Evolutionary conservation across 1,140 invertebrate genomes (phyloP), one percentile per base, ranked within the genome.

Genomic region (Drosophila oshimai): DNA sequence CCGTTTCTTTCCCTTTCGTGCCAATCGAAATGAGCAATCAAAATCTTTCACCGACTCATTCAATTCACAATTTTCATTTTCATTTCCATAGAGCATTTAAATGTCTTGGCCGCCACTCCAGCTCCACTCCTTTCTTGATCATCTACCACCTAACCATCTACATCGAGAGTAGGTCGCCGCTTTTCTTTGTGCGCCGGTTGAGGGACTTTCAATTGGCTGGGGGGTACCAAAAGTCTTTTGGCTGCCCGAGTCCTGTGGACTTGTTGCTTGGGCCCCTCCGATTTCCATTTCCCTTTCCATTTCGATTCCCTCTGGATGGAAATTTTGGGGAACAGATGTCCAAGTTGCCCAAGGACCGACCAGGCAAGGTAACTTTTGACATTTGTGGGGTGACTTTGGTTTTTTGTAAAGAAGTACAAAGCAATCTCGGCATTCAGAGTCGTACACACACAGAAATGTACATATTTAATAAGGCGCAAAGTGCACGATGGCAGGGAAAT

Each of bases 381-480:
- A 33, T 71, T 71, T 71, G 33, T 34, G 28, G 34, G 28, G 15
- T 46, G 46, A 24, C 36, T 69, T 45, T 49, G 37, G 24, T 28
- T n/a, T 18, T 10, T 22, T 10, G 6, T 10, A 10, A 45, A 22
- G 34, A 70, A 70, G 42, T 42, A 70, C 51, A 70, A 70, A 70
- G 51, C 67, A 70, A 70, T 70, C 51, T 58, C 41, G 44, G 67
- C 62, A 69, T 67, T 45, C 29, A 39, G 41, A 62, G 10, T 28
- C 12, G 24, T 22, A 44, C 26, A 37, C 64, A 45, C 45, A 44
- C 13, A 28, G 13, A 51, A 54, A 50, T 29, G 54, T 62, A 76
- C 74, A 81, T 81, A 80, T 81, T 80, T 76, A 72, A 80, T 81
- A 76, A 71, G 46, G 60, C 49, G 33, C 67, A 81, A 80, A 80